These are phyloP conservation scores for Leptestheria dahalacensis DNA, from an alignment of 1,140 invertebrate species.

Conservation along the genomic window DNA sequence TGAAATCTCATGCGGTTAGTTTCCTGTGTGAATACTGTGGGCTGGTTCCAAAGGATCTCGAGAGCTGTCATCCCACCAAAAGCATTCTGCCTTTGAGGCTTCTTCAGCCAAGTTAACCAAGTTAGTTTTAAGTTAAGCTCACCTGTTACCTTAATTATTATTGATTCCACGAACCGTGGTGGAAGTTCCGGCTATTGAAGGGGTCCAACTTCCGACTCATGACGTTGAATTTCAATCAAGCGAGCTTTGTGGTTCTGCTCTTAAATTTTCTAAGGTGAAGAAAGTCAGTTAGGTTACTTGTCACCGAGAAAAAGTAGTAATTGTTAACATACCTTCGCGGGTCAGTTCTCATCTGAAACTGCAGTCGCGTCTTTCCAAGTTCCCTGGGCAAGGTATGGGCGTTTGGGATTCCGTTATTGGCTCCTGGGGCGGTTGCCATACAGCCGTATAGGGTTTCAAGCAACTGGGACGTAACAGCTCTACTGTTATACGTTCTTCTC, in stretches of 20 bases:
- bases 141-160: background rate
- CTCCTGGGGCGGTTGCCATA: background rate
- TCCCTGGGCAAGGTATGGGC: background rate
- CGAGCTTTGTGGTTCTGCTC: background rate
- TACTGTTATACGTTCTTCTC: background rate
- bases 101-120: no score
- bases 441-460: background rate
- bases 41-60: no score
- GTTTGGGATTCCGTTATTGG: background rate
- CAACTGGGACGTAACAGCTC: background rate
- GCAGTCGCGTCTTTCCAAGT: background rate
- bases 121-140: no score
- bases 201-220: background rate
- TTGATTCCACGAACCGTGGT: background rate
- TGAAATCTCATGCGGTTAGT: no score
- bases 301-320: background rate
- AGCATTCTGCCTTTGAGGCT: no score
- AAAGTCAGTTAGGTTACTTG: background rate
- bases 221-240: background rate
- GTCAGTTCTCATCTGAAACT: background rate
- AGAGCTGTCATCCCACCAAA: no score
- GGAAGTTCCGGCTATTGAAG: background rate
- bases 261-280: background rate
- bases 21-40: no score
- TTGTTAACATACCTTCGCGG: background rate